phyloP scores from a whole-genome alignment of 2,113 vertebrate genomes.

The Pleuronectes platessa region DNA sequence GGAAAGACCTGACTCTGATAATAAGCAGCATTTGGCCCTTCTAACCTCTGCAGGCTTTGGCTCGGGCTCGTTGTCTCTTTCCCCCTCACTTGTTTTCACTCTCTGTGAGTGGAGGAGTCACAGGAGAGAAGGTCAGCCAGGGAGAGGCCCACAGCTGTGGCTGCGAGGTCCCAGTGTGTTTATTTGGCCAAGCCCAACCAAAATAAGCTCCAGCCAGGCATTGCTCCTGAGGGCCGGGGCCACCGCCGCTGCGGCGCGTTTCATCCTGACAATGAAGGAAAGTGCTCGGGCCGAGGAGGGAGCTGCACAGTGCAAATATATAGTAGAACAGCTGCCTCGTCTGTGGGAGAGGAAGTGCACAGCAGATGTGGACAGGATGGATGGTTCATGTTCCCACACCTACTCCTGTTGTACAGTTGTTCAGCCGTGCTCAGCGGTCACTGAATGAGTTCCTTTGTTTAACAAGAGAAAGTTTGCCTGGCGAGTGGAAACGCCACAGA shows the following conservation, averaged over 20 bases:
- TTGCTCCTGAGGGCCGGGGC: conserved; percentile 75
- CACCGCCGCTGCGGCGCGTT: conserved; percentile 69
- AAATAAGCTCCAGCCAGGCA: conserved; percentile 81
- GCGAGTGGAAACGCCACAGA: conserved; percentile 11
- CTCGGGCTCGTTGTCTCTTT: conserved; percentile 62
- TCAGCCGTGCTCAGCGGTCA: conserved; percentile 48
- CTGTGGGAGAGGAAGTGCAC: conserved; percentile 56
- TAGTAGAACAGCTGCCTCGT: conserved; percentile 68
- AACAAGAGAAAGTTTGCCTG: conserved; percentile 32
- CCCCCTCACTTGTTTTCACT: conserved; percentile 68
- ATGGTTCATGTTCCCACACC: conserved; percentile 72
- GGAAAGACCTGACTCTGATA: conserved; percentile 81
- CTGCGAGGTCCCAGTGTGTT: conserved; percentile 74
- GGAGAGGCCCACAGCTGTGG: conserved; percentile 78
- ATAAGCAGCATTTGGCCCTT: conserved; percentile 78
- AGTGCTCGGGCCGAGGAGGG: conserved; percentile 59
- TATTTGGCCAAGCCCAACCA: conserved; percentile 82
- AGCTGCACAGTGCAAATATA: conserved; percentile 58
- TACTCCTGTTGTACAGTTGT: conserved; percentile 67
- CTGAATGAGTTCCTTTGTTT: conserved; percentile 72
- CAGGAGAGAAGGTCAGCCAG: conserved; percentile 71
- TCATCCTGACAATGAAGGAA: conserved; percentile 76
- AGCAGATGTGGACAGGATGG: conserved; percentile 66
- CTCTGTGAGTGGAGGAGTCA: conserved; percentile 65
- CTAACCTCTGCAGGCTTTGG: conserved; percentile 73